Evolutionary conservation across 1,140 invertebrate species (phyloP).

Genomic region (Cotesia vestalis): DNA sequence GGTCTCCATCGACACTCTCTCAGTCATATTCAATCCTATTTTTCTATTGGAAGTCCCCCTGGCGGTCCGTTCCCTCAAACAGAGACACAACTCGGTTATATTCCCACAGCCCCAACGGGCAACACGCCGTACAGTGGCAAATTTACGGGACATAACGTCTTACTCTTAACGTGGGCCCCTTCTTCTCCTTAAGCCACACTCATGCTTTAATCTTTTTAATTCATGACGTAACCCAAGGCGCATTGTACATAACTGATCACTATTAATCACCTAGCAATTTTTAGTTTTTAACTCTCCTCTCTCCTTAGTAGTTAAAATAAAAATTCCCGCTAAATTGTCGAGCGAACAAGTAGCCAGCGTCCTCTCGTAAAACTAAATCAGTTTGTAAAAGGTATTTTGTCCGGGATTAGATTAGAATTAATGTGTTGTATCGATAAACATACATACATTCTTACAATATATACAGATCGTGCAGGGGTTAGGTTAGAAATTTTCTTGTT

Average conservation of each 20-base stretch:
- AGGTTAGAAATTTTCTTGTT: constrained; percentile 37
- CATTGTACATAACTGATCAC: background rate
- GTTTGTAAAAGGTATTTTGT: no score
- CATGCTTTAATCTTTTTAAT: constrained; percentile 44
- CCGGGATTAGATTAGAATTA: no score
- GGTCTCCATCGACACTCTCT: background rate
- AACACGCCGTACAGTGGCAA: constrained; percentile 48
- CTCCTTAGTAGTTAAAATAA: no score
- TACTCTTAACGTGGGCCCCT: constrained; percentile 37
- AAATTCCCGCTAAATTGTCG: no score
- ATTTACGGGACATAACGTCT: constrained; percentile 57
- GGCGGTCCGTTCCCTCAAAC: constrained; percentile 33
- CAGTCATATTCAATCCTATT: background rate
- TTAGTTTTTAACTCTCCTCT: no score
- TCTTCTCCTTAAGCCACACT: constrained; percentile 11
- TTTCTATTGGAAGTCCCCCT: background rate
- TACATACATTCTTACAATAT: background rate
- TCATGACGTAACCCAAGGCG: constrained; percentile 42
- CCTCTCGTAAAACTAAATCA: no score
- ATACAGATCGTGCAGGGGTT: constrained; percentile 5
- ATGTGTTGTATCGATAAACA: constrained; percentile 12
- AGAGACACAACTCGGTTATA: constrained; percentile 45
- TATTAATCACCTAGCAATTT: background rate
- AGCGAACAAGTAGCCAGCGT: no score
- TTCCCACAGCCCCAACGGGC: constrained; percentile 36